Conservation (phyloP, 2,797 vertebrate species). For the Spheniscus humboldti region DNA sequence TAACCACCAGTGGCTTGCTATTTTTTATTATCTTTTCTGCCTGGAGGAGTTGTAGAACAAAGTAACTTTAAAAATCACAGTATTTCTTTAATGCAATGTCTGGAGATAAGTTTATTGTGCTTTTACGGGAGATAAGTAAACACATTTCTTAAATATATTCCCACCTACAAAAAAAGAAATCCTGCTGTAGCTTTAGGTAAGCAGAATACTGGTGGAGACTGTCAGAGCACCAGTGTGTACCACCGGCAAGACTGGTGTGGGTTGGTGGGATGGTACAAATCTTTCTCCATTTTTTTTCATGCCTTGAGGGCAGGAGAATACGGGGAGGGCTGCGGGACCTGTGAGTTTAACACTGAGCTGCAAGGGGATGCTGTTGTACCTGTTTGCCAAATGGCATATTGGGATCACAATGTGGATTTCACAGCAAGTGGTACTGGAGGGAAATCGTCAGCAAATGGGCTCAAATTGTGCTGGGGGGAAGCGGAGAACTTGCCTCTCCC, state of each 20-base stretch:
- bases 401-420: neutral
- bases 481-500: neutral
- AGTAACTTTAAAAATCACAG: neutral
- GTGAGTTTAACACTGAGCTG: fast-evolving
- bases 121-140: neutral
- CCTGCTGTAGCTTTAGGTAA: neutral
- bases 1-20: neutral
- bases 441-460: neutral
- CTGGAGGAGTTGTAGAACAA: slow-evolving; percentile 23
- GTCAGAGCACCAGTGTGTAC: neutral
- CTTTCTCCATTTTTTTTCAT: fast-evolving
- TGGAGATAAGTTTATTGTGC: neutral
- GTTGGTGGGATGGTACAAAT: neutral
- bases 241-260: fast-evolving
- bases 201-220: neutral
- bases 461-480: neutral
- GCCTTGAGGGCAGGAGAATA: neutral
- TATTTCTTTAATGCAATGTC: neutral
- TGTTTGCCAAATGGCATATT: fast-evolving
- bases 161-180: neutral
- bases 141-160: neutral
- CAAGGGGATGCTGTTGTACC: neutral
- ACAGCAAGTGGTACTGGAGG: neutral
- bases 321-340: neutral
- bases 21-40: neutral